Percentiles rank a stretch among this genome's conserved stretches.
phyloP scores from a whole-genome alignment of 2,888 invertebrate genomes.

The Pachycephus smyrnensis region DNA sequence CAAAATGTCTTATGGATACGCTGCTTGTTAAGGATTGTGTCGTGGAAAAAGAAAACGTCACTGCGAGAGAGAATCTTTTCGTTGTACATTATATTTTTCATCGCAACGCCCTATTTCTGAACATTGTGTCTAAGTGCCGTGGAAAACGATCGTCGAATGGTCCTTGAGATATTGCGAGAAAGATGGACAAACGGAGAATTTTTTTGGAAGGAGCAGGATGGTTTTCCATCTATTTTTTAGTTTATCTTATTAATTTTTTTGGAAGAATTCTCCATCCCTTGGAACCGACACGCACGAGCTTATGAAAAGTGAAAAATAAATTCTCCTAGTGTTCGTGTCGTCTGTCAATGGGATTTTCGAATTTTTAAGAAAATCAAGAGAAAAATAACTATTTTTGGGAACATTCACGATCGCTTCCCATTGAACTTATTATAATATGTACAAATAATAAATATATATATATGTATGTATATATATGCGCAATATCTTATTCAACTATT shows the following conservation, averaged over 20 bases:
- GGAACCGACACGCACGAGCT: background rate
- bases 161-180: background rate
- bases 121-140: constrained; percentile 24
- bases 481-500: constrained; percentile 29
- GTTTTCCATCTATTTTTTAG: background rate
- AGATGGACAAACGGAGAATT: background rate
- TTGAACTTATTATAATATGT: constrained; percentile 45
- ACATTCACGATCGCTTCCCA: constrained; percentile 12
- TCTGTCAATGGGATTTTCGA: background rate
- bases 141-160: constrained; percentile 8
- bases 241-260: background rate
- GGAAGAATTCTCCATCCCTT: background rate
- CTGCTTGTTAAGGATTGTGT: background rate
- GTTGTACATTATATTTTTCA: constrained; percentile 43
- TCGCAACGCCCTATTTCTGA: constrained; percentile 35
- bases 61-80: constrained; percentile 24
- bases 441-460: constrained; percentile 53
- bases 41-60: background rate
- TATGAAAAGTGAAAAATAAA: background rate
- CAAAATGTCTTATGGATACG: background rate
- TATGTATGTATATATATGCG: constrained; percentile 21
- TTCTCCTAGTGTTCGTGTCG: background rate
- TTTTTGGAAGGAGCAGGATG: background rate
- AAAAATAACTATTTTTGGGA: constrained; percentile 12
- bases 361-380: background rate